Evolutionary conservation across 1,140 invertebrate species (phyloP).

Genomic region (Drosophila lowei): DNA sequence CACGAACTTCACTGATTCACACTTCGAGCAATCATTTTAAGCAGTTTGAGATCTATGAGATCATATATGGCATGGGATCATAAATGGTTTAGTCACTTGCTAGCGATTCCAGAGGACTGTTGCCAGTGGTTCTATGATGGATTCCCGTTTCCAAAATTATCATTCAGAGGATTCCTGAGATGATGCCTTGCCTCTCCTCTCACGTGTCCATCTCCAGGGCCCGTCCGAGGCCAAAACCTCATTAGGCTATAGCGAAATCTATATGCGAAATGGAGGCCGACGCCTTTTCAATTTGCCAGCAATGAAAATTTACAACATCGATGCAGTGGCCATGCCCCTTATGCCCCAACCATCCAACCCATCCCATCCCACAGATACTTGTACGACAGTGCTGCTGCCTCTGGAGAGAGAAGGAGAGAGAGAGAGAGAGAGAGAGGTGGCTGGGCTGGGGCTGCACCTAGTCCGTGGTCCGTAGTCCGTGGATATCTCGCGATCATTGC

Average conservation of each 20-base stretch:
- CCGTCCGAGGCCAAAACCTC: slow-evolving; percentile 62
- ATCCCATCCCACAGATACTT: no score
- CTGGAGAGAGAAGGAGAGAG: no score
- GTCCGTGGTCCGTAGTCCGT: neutral
- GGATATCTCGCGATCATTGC: slow-evolving; percentile 55
- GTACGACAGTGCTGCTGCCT: no score
- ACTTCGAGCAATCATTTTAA: no score
- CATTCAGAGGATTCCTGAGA: no score
- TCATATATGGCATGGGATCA: no score
- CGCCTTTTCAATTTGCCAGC: slow-evolving; percentile 81
- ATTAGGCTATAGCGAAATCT: slow-evolving; percentile 70
- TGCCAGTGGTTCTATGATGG: no score
- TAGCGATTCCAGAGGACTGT: neutral
- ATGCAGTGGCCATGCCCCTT: slow-evolving; percentile 3
- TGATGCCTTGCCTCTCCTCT: neutral
- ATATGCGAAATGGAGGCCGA: slow-evolving; percentile 72
- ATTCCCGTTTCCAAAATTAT: no score
- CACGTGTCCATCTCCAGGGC: slow-evolving; percentile 3
- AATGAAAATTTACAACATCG: slow-evolving; percentile 77
- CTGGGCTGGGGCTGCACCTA: neutral
- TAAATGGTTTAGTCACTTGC: slow-evolving; percentile 17
- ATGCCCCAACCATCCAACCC: no score
- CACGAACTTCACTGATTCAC: no score
- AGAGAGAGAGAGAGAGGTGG: no score
- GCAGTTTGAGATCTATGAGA: no score